phyloP scores from a whole-genome alignment of 1,140 invertebrate species.

The Myzus persicae region DNA sequence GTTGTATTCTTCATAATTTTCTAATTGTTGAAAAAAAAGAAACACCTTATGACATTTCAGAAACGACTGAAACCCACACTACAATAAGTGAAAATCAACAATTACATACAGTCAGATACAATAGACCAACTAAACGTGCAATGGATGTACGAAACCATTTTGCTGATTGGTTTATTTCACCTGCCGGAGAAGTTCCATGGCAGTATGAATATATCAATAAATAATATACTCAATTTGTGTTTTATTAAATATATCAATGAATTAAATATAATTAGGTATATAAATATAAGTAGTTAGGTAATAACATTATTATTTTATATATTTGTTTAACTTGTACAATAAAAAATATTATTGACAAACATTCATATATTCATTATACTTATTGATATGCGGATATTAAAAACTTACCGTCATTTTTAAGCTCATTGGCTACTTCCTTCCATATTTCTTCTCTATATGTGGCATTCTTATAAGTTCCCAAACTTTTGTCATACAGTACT shows the following conservation, averaged over 20 bases:
- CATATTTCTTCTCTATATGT: too few relatives aligned
- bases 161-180: constrained; percentile 42
- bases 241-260: background rate
- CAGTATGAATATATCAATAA: constrained; percentile 28
- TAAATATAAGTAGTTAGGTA: too few relatives aligned
- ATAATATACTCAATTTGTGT: background rate
- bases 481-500: too few relatives aligned
- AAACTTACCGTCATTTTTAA: background rate
- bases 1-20: constrained; percentile 62
- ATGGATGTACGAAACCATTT: constrained; percentile 34
- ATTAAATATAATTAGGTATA: too few relatives aligned
- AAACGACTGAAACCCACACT: too few relatives aligned
- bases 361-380: background rate
- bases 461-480: too few relatives aligned
- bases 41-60: too few relatives aligned
- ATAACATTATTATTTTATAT: background rate
- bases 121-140: background rate
- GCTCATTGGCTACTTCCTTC: background rate
- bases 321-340: background rate
- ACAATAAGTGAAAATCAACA: too few relatives aligned
- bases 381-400: background rate
- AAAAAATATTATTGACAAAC: background rate
- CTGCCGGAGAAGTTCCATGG: background rate
- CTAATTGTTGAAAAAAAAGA: too few relatives aligned
- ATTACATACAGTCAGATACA: background rate